Conservation (phyloP, 2,888 invertebrate species). For the Ferrisia virgata region DNA sequence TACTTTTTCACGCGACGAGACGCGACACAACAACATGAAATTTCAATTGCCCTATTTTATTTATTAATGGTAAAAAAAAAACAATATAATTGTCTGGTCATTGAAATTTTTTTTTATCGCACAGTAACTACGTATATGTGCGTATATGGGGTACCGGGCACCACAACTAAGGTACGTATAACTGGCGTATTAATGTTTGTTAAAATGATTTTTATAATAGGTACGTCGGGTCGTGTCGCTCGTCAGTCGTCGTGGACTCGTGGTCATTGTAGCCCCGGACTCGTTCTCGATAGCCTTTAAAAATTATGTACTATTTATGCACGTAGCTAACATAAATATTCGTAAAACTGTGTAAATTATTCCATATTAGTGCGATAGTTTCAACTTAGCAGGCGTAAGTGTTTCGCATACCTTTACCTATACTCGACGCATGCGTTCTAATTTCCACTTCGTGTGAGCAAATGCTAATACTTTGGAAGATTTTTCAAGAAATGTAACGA, state of each 20-base stretch:
- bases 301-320: no score
- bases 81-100: background rate
- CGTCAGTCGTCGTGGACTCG: no score
- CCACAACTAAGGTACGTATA: background rate
- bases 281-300: background rate
- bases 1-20: no score
- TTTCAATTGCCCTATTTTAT: background rate
- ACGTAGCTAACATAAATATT: background rate
- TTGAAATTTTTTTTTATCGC: background rate
- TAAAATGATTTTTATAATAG: conserved; percentile 4
- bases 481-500: no score
- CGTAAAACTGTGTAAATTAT: background rate
- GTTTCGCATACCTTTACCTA: background rate
- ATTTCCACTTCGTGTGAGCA: background rate
- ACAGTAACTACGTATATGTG: no score
- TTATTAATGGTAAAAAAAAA: background rate
- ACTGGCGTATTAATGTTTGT: background rate
- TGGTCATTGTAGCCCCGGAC: no score
- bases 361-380: background rate
- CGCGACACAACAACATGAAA: background rate
- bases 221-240: background rate
- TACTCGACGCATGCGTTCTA: background rate
- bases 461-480: no score
- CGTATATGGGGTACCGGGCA: no score
- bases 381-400: no score